Percentiles rank a stretch among this genome's conserved stretches.
phyloP scores from a whole-genome alignment of 1,140 invertebrate genomes.

The Maniola jurtina region DNA sequence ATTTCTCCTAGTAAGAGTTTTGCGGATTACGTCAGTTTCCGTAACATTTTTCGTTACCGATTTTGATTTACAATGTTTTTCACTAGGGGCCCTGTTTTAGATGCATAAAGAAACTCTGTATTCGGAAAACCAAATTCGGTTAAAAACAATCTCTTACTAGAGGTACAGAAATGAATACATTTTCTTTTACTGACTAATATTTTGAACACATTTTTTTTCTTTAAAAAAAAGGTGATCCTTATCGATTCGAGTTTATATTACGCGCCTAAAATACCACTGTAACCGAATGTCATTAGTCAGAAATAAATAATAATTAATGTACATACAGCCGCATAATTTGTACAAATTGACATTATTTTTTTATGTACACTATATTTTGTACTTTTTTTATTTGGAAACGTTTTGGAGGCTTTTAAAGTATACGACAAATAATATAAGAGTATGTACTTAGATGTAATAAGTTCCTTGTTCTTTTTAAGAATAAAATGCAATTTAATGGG shows the following conservation, averaged over 20 bases:
- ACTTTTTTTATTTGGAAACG: conserved; percentile 53
- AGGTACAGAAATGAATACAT: no score
- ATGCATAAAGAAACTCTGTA: no score
- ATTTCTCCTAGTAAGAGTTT: no score
- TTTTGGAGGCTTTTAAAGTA: conserved; percentile 78
- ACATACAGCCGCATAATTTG: conserved; percentile 48
- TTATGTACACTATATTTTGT: conserved; percentile 48
- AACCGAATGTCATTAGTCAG: neutral
- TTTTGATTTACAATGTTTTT: no score
- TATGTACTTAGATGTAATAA: conserved; percentile 76
- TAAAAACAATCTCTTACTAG: no score
- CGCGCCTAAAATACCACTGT: conserved; percentile 1
- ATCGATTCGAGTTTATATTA: neutral
- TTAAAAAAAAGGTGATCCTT: no score
- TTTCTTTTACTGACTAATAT: no score
- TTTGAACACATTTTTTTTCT: no score
- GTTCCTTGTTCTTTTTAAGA: conserved; percentile 62
- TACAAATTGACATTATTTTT: conserved; percentile 63
- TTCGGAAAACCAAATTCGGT: no score
- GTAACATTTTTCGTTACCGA: no score
- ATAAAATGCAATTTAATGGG: conserved; percentile 46
- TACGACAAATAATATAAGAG: conserved; percentile 74
- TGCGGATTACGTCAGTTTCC: no score
- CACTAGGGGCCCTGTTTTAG: no score
- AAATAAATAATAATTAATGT: conserved; percentile 32